These are phyloP conservation scores for Aplysia californica DNA, from an alignment of 1,140 invertebrate genomes.

Conservation along the genomic window DNA sequence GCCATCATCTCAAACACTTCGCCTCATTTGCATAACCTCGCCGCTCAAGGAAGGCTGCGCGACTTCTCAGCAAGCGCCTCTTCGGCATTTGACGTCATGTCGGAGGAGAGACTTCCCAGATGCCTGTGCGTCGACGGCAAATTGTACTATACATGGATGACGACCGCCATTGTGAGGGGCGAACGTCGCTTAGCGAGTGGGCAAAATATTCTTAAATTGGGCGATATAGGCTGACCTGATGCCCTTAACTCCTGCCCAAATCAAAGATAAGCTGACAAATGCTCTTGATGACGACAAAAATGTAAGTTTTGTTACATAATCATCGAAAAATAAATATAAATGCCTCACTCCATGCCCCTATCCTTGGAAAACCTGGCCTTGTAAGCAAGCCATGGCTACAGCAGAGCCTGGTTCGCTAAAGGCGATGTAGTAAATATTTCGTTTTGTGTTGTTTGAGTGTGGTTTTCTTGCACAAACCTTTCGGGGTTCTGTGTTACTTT, in stretches of 20 bases:
- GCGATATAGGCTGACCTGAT: conserved; percentile 66
- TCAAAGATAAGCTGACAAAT: conserved; percentile 75
- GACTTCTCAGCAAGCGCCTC: neutral
- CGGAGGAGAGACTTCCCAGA: conserved; percentile 64
- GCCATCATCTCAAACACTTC: neutral
- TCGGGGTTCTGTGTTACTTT: too few species aligned
- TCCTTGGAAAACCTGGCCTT: too few species aligned
- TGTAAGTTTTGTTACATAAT: conserved; percentile 68
- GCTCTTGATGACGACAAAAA: conserved; percentile 75
- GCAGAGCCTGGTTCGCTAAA: too few species aligned
- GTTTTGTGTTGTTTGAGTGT: too few species aligned
- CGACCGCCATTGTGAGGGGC: conserved; percentile 67
- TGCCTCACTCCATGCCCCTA: too few species aligned
- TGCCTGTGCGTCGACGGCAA: conserved; percentile 62
- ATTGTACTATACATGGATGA: conserved; percentile 65
- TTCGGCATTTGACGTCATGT: conserved; percentile 62
- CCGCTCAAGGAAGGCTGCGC: neutral
- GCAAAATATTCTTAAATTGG: conserved; percentile 57
- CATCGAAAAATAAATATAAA: neutral
- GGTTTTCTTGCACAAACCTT: too few species aligned
- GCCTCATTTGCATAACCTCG: conserved; percentile 19
- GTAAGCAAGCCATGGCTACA: too few species aligned
- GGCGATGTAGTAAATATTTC: too few species aligned
- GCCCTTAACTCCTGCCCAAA: conserved; percentile 73
- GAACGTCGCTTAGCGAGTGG: conserved; percentile 61